Conservation (phyloP, 53 echinoderm and acorn worm genomes). For the Echinometra lucunter region DNA sequence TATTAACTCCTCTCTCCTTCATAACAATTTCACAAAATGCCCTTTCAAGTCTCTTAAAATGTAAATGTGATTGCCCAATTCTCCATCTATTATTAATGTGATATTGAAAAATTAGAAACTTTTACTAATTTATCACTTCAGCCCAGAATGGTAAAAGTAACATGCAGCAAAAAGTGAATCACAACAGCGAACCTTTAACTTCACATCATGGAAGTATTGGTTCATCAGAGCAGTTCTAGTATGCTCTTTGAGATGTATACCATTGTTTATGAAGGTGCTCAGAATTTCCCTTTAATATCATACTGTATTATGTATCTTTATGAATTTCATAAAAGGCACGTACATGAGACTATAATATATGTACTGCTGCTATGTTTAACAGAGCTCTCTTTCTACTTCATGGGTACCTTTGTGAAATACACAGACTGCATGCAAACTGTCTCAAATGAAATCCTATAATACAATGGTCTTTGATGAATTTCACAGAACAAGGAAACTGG, state of each 20-base stretch:
- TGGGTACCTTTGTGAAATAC: background rate
- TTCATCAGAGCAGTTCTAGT: background rate
- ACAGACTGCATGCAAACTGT: background rate
- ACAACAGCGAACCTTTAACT: too few species aligned
- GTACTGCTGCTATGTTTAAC: background rate
- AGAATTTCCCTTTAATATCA: background rate
- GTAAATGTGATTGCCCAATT: too few species aligned
- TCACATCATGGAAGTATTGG: background rate
- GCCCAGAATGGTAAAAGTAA: too few species aligned
- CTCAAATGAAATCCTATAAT: background rate
- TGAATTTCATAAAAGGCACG: background rate
- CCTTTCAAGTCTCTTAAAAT: too few species aligned
- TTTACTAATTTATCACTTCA: too few species aligned
- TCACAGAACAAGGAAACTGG: slow-evolving; percentile 29
- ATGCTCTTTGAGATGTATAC: too few species aligned
- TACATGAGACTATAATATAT: background rate
- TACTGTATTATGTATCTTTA: background rate
- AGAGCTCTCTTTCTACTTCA: background rate
- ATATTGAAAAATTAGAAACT: too few species aligned
- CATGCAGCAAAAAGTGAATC: too few species aligned
- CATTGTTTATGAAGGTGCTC: background rate
- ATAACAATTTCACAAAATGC: background rate
- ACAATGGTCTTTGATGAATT: background rate
- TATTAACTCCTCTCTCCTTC: background rate
- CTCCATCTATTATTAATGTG: too few species aligned